Percentiles rank a stretch among this genome's conserved stretches.
Evolutionary conservation across 2,888 invertebrate species (phyloP).

Genomic region (Chymomyza fuscimana): DNA sequence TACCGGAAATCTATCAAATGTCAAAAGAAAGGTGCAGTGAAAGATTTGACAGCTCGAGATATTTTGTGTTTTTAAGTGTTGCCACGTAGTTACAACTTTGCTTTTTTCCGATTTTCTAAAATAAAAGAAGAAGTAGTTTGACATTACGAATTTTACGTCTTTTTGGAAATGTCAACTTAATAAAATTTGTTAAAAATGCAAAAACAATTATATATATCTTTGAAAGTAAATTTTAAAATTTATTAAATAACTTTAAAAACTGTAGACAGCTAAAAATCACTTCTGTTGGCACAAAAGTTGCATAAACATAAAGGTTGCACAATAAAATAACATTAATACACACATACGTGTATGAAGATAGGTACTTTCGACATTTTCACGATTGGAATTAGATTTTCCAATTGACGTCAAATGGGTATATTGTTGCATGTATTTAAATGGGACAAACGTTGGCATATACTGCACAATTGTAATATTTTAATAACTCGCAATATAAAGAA

Average conservation of each 20-base stretch:
- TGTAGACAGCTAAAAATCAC: background rate
- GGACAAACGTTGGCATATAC: slow-evolving; percentile 55
- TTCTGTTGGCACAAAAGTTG: slow-evolving; percentile 36
- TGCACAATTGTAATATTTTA: slow-evolving; percentile 59
- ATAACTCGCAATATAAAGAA: slow-evolving; percentile 60
- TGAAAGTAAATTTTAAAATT: slow-evolving; percentile 19
- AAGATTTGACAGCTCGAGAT: slow-evolving; percentile 32
- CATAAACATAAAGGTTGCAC: slow-evolving; percentile 43
- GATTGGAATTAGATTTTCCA: slow-evolving; percentile 24
- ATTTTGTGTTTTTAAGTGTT: slow-evolving; percentile 31
- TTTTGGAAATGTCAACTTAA: slow-evolving; percentile 3
- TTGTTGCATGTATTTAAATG: slow-evolving; percentile 59
- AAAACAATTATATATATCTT: slow-evolving; percentile 39
- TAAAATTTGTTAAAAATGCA: slow-evolving; percentile 25
- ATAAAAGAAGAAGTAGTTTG: slow-evolving; percentile 6
- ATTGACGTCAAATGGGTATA: slow-evolving; percentile 59
- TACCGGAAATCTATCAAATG: slow-evolving; percentile 80
- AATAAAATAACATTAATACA: background rate
- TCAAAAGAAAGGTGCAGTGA: slow-evolving; percentile 77
- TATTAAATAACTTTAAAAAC: background rate
- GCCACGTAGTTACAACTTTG: slow-evolving; percentile 11
- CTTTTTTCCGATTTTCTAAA: background rate
- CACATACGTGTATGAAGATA: background rate
- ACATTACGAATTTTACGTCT: slow-evolving; percentile 6
- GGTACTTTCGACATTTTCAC: slow-evolving; percentile 30